phyloP scores from a whole-genome alignment of 2,113 vertebrate genomes.

The Lanius collurio region DNA sequence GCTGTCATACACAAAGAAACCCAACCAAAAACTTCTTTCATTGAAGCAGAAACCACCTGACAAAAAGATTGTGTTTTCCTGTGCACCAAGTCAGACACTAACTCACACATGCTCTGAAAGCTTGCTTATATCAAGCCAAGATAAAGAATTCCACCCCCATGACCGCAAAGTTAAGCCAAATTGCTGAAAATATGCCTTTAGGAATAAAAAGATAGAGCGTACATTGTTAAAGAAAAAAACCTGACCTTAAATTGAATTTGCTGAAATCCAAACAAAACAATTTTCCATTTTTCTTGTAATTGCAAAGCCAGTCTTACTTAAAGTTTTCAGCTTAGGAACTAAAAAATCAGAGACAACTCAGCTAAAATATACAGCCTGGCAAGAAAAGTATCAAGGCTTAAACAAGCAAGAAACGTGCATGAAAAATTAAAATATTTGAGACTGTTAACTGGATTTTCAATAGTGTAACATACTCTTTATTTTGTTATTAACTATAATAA shows the following conservation, averaged over 20 bases:
- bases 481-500: neutral
- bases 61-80: neutral
- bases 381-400: neutral
- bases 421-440: neutral
- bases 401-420: neutral
- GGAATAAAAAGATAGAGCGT: neutral
- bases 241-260: neutral
- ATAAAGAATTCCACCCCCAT: slow-evolving; percentile 33
- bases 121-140: slow-evolving; percentile 9
- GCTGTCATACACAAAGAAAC: neutral
- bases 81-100: neutral
- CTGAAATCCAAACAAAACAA: slow-evolving; percentile 14
- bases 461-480: accelerated
- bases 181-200: neutral
- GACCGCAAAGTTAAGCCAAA: neutral
- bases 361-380: neutral
- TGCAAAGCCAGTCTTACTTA: neutral
- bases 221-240: neutral
- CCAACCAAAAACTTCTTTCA: neutral
- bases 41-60: slow-evolving; percentile 1
- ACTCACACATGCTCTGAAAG: neutral
- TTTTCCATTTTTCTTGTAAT: neutral
- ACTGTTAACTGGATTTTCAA: neutral
- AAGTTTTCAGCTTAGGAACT: neutral
- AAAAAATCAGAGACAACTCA: neutral